Evolutionary conservation across 2,797 vertebrate genomes (phyloP), one percentile per base, ranked within the genome.

Genomic region (Tolypeutes matacus): DNA sequence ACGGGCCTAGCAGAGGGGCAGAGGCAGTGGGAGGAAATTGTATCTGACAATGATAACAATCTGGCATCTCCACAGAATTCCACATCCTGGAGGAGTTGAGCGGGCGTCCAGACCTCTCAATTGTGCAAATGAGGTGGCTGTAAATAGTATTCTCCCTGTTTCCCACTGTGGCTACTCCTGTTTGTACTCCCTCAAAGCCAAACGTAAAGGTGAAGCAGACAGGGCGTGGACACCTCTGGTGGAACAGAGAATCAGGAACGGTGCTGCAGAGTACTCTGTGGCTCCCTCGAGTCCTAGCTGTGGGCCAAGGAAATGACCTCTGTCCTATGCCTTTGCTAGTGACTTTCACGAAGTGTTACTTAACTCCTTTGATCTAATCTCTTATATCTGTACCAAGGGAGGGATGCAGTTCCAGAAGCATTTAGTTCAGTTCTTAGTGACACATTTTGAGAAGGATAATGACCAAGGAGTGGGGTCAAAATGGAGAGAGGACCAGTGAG

Each of bases 31-130:
- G 98, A 98, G 98, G 98, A 98, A 98, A 98, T 98, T 98, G 86
- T 98, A 98, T 97, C 97, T 98, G 98, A 98, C 98, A 97, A 29
- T 94, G 97, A 97, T 98, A 98, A 98, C 96, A 95, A 98, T 98
- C 98, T 98, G 98, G 97, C 89, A 95, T 96, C 97, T 98, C 95
- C 98, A 97, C 89, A 97, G 97, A 95, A 97, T 96, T 97, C 98
- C 98, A 98, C 97, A 98, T 98, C 97, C 97, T 97, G 69, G 92
- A 88, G 20, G 94, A 92, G 95, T 95, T 78, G 95, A 89, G 82
- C 39, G 56, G 34, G 97, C 70, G 95, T 97, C 97, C 97, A 97
- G 97, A 97, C 95, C 97, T 96, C 51, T 72, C 2, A 93, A 65
- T 96, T 95, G 95, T 94, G 97, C 76, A 97, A 98, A 97, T 84